Evolutionary conservation across 2,113 vertebrate species (phyloP).

Genomic region (Rattus norvegicus): DNA sequence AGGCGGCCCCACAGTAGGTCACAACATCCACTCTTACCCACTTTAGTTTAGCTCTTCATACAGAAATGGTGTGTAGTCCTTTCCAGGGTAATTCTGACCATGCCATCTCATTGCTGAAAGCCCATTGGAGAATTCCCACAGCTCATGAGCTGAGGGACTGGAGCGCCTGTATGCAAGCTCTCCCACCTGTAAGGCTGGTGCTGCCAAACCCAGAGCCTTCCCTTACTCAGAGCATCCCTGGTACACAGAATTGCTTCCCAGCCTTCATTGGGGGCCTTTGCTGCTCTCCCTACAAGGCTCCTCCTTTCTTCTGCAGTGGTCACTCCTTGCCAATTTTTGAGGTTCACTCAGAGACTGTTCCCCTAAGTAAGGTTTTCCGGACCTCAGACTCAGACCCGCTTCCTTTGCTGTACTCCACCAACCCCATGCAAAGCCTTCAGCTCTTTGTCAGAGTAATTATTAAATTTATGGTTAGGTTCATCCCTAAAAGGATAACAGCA

Average conservation of each 20-base stretch:
- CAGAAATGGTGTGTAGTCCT: no score
- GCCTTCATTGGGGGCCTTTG: background rate
- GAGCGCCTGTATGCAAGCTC: background rate
- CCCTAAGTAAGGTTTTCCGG: background rate
- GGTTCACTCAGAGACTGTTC: background rate
- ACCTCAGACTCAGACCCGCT: background rate
- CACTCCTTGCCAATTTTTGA: background rate
- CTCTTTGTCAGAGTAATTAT: background rate
- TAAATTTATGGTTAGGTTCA: background rate
- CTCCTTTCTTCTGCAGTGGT: background rate
- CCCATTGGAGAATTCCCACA: background rate
- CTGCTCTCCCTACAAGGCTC: background rate
- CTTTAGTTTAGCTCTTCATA: background rate
- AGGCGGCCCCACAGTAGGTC: rapidly evolving
- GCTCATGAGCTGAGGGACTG: background rate
- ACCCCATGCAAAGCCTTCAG: background rate
- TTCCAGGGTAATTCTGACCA: background rate
- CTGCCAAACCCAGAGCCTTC: background rate
- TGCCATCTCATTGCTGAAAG: background rate
- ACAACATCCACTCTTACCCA: no score
- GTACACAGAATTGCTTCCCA: background rate
- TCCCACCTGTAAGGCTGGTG: rapidly evolving
- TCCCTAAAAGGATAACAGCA: background rate
- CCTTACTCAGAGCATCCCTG: background rate
- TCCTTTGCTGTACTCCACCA: background rate